Evolutionary conservation across 92 coral and sea anemone genomes (phyloP).

Genomic region (Zoanthus solanderi): DNA sequence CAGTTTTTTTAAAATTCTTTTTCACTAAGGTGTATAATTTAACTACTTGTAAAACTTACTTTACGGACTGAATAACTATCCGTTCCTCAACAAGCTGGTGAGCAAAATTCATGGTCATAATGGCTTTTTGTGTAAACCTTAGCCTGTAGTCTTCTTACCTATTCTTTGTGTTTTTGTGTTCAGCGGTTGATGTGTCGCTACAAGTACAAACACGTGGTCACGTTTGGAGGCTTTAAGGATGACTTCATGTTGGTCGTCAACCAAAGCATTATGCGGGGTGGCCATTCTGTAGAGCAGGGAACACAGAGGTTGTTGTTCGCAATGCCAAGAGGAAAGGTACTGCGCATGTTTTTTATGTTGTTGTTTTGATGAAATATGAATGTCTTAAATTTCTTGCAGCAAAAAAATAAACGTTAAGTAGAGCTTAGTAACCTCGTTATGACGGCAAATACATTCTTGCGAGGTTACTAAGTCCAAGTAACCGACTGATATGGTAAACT

Average conservation of each 20-base stretch:
- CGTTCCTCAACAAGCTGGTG: too few relatives aligned
- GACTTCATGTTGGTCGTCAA: constrained; percentile 99
- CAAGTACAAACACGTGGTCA: constrained; percentile 94
- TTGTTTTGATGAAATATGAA: neutral
- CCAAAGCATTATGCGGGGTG: constrained; percentile 94
- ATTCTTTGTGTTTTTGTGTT: neutral
- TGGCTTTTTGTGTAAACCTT: neutral
- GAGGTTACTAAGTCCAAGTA: too few relatives aligned
- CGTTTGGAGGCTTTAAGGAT: constrained; percentile 98
- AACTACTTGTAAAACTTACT: too few relatives aligned
- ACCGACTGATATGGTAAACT: too few relatives aligned
- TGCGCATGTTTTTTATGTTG: neutral
- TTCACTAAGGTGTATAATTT: too few relatives aligned
- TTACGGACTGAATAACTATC: too few relatives aligned
- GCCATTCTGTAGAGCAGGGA: constrained; percentile 94
- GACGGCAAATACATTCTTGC: too few relatives aligned
- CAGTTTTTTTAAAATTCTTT: too few relatives aligned
- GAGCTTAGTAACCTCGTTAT: too few relatives aligned
- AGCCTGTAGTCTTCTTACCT: neutral
- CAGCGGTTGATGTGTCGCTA: constrained; percentile 94
- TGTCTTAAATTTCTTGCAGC: too few relatives aligned
- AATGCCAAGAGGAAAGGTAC: constrained; percentile 96
- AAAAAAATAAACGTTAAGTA: too few relatives aligned
- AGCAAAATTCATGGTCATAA: too few relatives aligned
- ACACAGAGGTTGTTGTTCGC: constrained; percentile 93